Evolutionary conservation across 2,888 invertebrate genomes (phyloP), one percentile per base, ranked within the genome.

Genomic region (Acronicta aceris): DNA sequence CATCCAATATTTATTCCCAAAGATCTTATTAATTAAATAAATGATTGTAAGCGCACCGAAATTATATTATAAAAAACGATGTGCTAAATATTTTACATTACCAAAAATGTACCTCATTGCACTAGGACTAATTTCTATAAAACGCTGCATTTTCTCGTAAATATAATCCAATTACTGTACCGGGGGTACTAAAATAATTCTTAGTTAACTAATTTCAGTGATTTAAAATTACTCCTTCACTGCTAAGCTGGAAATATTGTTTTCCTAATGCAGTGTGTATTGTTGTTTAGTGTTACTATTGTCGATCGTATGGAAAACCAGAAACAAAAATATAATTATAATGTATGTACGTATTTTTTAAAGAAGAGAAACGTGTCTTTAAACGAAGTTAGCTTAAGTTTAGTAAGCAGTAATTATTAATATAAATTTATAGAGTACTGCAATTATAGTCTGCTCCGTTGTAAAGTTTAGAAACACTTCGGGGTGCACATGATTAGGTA

Each of bases 51-150:
- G 38, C n/a, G 38, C 38, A 6, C 10, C 10, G 10, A 4, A 36
- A 36, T 13, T 1, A 13, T 36, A 13, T 30, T 7, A 12, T 3
- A 33, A 12, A 12, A 33, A 33, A 43, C 25, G 56, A 59, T 56
- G 53, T 54, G 27, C 45, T 47, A 60, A 53, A 53, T 73, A 72
- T 55, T 56, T 50, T 63, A 63, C 61, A 74, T 77, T 77, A 77
- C 74, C 74, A 74, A 57, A 55, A 69, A 69, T 56, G 51, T 74
- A 77, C 74, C 74, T 74, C 74, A 69, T 58, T 45, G 30, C 59
- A 55, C 54, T 57, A 54, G 51, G 43, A 53, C 48, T 59, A 38
- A 46, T 43, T 13, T 12, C 0, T 47, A 67, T 59, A 41, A 42
- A 71, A 36, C 5, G 9, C 33, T 43, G 30, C 13, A 16, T 36